Percentiles rank a stretch among this genome's conserved stretches.
phyloP scores from a whole-genome alignment of 2,888 invertebrate genomes.

The Elmis aenea region DNA sequence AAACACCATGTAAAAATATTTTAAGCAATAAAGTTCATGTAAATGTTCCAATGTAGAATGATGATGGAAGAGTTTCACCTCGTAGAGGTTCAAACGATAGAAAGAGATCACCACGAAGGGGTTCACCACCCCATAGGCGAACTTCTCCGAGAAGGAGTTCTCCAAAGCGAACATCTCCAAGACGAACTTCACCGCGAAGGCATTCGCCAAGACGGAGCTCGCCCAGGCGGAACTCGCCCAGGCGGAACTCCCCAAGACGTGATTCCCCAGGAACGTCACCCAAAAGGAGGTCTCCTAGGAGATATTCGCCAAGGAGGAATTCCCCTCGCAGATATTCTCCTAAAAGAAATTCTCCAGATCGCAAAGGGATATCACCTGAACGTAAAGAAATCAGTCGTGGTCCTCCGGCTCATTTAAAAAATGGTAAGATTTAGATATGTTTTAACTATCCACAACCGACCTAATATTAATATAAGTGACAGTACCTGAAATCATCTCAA shows the following conservation, averaged over 20 bases:
- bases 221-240: constrained; percentile 8
- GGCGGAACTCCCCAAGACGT: constrained; percentile 9
- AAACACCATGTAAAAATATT: too few species aligned
- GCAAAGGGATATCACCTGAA: constrained; percentile 16
- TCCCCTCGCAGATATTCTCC: constrained; percentile 2
- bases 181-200: constrained; percentile 8
- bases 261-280: constrained; percentile 3
- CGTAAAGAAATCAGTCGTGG: constrained; percentile 15
- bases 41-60: constrained; percentile 8
- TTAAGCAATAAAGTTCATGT: too few species aligned
- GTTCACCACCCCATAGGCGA: constrained; percentile 8
- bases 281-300: constrained; percentile 15
- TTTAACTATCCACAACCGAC: too few species aligned
- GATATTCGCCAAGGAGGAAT: constrained; percentile 10
- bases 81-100: constrained; percentile 1
- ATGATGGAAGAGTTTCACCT: constrained; percentile 6
- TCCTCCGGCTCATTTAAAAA: constrained; percentile 16
- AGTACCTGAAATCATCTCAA: too few species aligned
- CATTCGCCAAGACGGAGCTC: constrained; percentile 8
- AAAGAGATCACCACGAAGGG: constrained; percentile 3
- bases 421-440: constrained; percentile 11
- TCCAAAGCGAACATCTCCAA: constrained; percentile 12
- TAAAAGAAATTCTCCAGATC: constrained; percentile 13
- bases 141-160: constrained; percentile 13
- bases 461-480: too few species aligned